Base-by-base conservation (phyloP, 2,888 invertebrate species). In the Blastobasis adustella region DNA sequence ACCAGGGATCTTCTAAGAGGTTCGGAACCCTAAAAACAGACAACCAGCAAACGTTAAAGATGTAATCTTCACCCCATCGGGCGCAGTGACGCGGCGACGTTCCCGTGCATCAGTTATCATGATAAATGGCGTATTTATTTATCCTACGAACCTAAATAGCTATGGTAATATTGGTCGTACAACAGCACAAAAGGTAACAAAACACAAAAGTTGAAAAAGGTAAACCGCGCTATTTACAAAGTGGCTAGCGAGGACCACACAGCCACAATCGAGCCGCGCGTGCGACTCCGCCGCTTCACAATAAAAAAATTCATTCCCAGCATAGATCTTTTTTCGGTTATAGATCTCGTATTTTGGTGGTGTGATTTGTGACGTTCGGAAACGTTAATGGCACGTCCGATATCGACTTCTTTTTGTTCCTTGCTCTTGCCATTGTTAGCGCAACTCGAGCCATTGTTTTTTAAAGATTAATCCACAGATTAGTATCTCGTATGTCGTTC, bases 161-260 rank as follows among this genome's bases (percentile, higher is more conserved):
- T 87, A 86, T 87, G 87, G 88, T 87, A 88, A 87, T 88, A 88
- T 88, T 87, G 84, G 85, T 81, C 81, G 82, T 88, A 88, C 85
- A 86, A 87, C 82, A 84, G 85, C 85, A 87, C 88, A 88, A 88
- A 88, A 88, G 87, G 88, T 87, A 87, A 88, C 88, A 88, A 88
- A 88, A 88, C 88, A 88, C 85, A 87, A 86, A 86, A 86, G 87
- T 88, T 83, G 87, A 87, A 88, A 87, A 88, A 88, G 87, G 87
- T 85, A 87, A 87, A 88, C 87, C 88, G 88, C 88, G 86, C 85
- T 88, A 88, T 88, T 88, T 88, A 88, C 88, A 88, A 88, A 88
- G 87, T 87, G 88, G 87, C 87, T 81, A 82, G 87, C 83, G 84
- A 77, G 85, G 87, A 87, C 87, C 88, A 87, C 87, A 87, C 88